phyloP scores from a whole-genome alignment of 2,888 invertebrate genomes.

The Encarsia formosa region DNA sequence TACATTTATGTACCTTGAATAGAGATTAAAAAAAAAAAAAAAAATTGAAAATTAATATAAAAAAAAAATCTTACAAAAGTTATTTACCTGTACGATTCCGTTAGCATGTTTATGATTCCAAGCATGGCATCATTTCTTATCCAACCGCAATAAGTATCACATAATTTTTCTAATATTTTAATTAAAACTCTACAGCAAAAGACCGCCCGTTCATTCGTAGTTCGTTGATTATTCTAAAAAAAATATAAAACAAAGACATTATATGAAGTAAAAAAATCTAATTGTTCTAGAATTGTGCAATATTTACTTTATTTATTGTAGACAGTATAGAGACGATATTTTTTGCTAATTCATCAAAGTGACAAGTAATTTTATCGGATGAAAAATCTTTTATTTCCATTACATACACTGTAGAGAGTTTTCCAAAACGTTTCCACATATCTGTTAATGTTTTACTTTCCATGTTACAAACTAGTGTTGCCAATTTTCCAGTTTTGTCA shows the following conservation, averaged over 20 bases:
- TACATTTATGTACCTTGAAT: no score
- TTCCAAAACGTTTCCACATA: constrained; percentile 41
- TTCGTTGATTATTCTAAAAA: constrained; percentile 31
- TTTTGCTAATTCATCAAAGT: constrained; percentile 31
- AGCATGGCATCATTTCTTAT: constrained; percentile 31
- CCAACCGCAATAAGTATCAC: constrained; percentile 32
- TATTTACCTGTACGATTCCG: constrained; percentile 24
- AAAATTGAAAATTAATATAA: no score
- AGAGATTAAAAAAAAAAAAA: no score
- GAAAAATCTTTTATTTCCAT: constrained; percentile 28
- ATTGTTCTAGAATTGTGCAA: neutral
- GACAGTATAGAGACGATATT: constrained; percentile 29
- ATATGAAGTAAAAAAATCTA: neutral
- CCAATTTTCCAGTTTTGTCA: constrained; percentile 37
- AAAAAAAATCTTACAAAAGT: no score
- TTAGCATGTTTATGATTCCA: constrained; percentile 33
- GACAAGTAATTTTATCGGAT: constrained; percentile 24
- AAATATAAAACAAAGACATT: constrained; percentile 13
- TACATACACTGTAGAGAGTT: constrained; percentile 33
- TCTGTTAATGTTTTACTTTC: constrained; percentile 41
- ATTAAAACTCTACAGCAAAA: constrained; percentile 36
- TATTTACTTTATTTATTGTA: constrained; percentile 29
- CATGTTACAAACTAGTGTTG: constrained; percentile 35
- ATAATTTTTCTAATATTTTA: constrained; percentile 40
- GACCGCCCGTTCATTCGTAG: constrained; percentile 34